phyloP scores from a whole-genome alignment of 2,888 invertebrate genomes.

The Theodoxus fluviatilis region DNA sequence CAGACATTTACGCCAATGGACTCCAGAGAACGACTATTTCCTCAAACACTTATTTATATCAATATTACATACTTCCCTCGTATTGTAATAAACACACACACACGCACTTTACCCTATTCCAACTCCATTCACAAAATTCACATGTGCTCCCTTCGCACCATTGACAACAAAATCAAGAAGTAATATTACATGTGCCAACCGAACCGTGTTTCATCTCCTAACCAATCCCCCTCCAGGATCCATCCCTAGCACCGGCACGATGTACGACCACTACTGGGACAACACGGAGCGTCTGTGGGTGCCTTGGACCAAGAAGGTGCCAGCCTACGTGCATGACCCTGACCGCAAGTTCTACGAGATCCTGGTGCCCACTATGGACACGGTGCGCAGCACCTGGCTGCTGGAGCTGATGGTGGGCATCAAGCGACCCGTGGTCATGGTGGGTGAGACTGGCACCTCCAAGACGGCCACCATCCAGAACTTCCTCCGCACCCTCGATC shows the following conservation, averaged over 20 bases:
- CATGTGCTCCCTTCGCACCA: background rate
- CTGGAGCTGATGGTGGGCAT: slow-evolving; percentile 75
- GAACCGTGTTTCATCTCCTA: no score
- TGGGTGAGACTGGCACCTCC: slow-evolving; percentile 91
- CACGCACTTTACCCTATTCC: background rate
- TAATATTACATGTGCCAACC: no score
- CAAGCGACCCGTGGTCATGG: slow-evolving; percentile 80
- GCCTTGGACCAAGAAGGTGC: slow-evolving; percentile 84
- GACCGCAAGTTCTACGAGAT: slow-evolving; percentile 80
- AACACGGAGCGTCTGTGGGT: slow-evolving; percentile 76
- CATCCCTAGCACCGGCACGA: slow-evolving; percentile 77
- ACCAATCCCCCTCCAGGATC: no score
- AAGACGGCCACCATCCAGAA: slow-evolving; percentile 89
- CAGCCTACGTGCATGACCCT: slow-evolving; percentile 78
- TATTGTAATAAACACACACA: no score
- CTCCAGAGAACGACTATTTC: no score
- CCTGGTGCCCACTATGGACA: slow-evolving; percentile 89
- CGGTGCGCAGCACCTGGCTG: slow-evolving; percentile 80
- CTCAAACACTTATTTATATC: no score
- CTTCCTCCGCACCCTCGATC: slow-evolving; percentile 77
- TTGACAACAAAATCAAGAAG: no score
- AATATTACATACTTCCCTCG: no score
- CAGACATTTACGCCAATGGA: no score
- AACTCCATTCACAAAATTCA: background rate
- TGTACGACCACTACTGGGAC: slow-evolving; percentile 86